Evolutionary conservation across 23 tunicate species (phyloP), one percentile per base, ranked within the genome.

Genomic region (Corella eumyota): DNA sequence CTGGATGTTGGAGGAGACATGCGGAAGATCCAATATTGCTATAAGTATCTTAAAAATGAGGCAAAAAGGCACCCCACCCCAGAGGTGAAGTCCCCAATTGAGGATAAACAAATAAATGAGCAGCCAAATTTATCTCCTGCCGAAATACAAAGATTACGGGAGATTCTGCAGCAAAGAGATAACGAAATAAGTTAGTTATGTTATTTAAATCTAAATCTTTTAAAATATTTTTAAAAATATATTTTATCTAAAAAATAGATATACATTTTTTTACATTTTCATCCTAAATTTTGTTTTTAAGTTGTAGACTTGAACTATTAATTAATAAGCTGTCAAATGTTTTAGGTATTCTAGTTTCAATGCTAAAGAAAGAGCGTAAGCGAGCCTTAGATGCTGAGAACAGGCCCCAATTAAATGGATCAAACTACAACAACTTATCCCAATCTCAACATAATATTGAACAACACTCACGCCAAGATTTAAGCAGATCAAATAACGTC

Each of bases 101-200:
- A 40, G 15, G 13, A 40, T 40, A 15, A 9, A 15, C 15, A 11
- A 15, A 11, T 9, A 40, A 15, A 40, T 40, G 48, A 40, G 13
- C 52, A 69, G 28, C 73, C 77, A 29, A 5, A 55, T 4, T 56
- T 90, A 3, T 56, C 63, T 35, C 83, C 88, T 15, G 70, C 70
- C 26, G 90, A 92, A 61, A 54, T 83, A 23, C 83, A 81, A 47
- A 65, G 98, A 38, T 45, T 92, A 59, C 76, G 81, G 67, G 98
- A 92, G 37, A 83, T 92, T 23, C 77, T 92, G 25, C 90, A 92
- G 56, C 98, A 92, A 61, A 50, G 98, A 54, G 98, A 92, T 62
- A 92, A 70, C 25, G 98, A 92, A 76, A 92, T 92, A 3, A 72
- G 85, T 81, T 56, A 38, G 80, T 7, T n/a, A 34, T n/a, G 4